phyloP scores from a whole-genome alignment of 2,113 vertebrate genomes.

The Hemiscyllium ocellatum region DNA sequence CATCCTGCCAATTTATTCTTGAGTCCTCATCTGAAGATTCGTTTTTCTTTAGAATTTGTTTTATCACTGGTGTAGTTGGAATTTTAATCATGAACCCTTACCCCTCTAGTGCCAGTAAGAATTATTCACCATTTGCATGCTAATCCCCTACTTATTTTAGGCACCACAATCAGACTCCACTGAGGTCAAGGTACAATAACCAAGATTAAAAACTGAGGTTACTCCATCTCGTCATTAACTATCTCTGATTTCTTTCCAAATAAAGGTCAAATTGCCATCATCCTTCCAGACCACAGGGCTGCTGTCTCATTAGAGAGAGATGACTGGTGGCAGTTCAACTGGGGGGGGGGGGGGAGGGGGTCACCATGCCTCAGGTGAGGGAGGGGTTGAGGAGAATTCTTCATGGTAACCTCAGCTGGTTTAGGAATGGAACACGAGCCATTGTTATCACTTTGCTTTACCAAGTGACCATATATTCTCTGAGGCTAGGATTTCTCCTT shows the following conservation, averaged over 20 bases:
- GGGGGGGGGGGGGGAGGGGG: no score
- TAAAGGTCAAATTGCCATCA: neutral
- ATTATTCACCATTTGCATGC: neutral
- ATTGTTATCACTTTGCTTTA: no score
- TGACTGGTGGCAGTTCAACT: no score
- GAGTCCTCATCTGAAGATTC: neutral
- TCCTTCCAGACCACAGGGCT: no score
- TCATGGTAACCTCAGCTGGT: no score
- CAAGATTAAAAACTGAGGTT: neutral
- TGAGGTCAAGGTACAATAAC: neutral
- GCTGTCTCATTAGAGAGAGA: no score
- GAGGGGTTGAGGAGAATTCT: no score
- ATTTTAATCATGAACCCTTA: neutral
- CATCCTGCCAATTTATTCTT: neutral
- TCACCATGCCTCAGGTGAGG: no score
- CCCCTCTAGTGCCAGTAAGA: neutral
- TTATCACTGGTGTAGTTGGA: neutral
- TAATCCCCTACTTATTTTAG: neutral
- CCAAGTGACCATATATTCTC: neutral
- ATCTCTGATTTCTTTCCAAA: neutral
- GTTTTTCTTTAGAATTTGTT: neutral
- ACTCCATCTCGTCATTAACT: neutral
- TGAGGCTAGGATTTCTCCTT: neutral
- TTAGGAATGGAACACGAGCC: no score
- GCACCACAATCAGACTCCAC: neutral